phyloP scores from a whole-genome alignment of 2,888 invertebrate species.

The Schizaphis graminum region DNA sequence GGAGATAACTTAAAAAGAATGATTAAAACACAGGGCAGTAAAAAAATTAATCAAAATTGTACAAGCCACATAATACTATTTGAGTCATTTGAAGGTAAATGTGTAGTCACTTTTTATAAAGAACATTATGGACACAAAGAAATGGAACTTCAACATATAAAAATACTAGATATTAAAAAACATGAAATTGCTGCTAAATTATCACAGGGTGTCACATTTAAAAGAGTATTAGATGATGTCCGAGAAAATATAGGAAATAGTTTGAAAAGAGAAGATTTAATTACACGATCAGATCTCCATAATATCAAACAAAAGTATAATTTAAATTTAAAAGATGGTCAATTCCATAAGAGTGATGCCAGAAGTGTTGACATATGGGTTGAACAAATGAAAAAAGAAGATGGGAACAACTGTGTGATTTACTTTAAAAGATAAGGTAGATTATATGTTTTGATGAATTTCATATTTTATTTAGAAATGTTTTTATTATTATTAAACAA shows the following conservation, averaged over 20 bases:
- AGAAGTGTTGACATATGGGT: not conserved
- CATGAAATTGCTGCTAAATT: not conserved
- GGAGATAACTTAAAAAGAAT: too few relatives aligned
- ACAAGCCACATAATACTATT: too few relatives aligned
- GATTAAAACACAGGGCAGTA: too few relatives aligned
- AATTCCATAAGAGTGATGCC: not conserved
- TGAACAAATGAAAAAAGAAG: not conserved
- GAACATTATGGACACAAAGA: too few relatives aligned
- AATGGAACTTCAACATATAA: slow-evolving; percentile 12
- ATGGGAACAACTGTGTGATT: not conserved
- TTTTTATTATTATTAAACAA: too few relatives aligned
- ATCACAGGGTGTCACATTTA: not conserved
- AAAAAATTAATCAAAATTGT: too few relatives aligned
- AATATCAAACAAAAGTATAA: slow-evolving; percentile 25
- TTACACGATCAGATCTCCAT: not conserved
- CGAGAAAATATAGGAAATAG: not conserved
- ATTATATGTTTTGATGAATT: too few relatives aligned
- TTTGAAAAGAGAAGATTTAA: not conserved
- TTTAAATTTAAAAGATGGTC: not conserved
- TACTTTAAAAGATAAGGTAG: not conserved
- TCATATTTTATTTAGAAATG: too few relatives aligned
- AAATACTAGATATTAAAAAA: not conserved
- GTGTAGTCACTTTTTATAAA: too few relatives aligned
- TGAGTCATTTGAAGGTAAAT: too few relatives aligned
- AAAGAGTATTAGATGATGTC: not conserved